Evolutionary conservation across 2,113 vertebrate species (phyloP), one percentile per base, ranked within the genome.

Genomic region (Sorex fumeus): DNA sequence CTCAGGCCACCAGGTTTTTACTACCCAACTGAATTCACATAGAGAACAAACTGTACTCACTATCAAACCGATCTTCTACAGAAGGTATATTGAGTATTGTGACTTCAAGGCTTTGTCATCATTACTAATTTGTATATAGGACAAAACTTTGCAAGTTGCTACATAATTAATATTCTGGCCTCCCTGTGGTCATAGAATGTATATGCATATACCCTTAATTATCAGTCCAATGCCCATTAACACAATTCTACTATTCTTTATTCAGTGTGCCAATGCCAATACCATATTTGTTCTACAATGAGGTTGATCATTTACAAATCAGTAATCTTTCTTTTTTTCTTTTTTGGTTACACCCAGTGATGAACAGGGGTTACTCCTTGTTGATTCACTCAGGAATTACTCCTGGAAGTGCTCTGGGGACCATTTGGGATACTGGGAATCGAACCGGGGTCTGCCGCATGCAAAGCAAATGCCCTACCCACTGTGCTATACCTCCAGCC

Each of bases 31-130:
- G 83, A 75, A 76, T 77, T 13, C 6, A 19, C 43, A 36, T 18
- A 47, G 57, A 57, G 45, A 45, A 18, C 9, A 23, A 81, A 30
- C 7, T 50, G 6, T 1, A 28, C 36, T 50, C 47, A 76, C 0
- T 21, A 69, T 18, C 30, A 70, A 43, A n/a, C 19, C 4, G 7
- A 23, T 6, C 8, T 71, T 77, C 74, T 15, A 2, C 36, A 6
- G 40, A 71, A 57, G 28, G 60, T 45, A n/a, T 1, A 0, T 2
- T 28, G 4, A 7, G 1, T 25, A 18, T 28, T 18, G 6, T 16
- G 50, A 64, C 28, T 25, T 36, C 70, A 6, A 3, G 8, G 19
- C 13, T 45, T n/a, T 45, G 27, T 21, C 8, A 1, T 18, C 6
- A 9, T 30, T 69, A 2, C 62, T 12, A 30, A 76, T 79, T 87